Evolutionary conservation across 1,140 invertebrate genomes (phyloP).

Genomic region (Halesus radiatus): DNA sequence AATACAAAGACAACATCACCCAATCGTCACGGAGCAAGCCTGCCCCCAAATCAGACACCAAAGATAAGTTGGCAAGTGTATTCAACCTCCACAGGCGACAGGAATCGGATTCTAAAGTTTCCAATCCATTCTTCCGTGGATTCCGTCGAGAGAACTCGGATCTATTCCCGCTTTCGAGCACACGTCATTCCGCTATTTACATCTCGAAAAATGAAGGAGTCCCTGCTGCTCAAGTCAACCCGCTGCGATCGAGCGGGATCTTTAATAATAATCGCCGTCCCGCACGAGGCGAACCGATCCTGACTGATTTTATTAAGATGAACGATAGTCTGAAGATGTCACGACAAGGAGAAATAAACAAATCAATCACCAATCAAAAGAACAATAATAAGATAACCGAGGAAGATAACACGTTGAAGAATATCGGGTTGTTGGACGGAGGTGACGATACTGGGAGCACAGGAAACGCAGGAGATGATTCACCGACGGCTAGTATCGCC

Average conservation of each 20-base stretch:
- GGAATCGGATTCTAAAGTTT: conserved; percentile 77
- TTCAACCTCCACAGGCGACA: conserved; percentile 72
- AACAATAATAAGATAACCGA: conserved; percentile 58
- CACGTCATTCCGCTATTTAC: conserved; percentile 81
- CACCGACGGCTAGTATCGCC: conserved; percentile 61
- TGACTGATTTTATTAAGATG: conserved; percentile 80
- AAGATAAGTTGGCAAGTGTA: conserved; percentile 65
- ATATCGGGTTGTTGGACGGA: conserved; percentile 63
- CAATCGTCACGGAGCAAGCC: conserved; percentile 65
- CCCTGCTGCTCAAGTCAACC: conserved; percentile 64
- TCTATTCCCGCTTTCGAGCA: conserved; percentile 79
- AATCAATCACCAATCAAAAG: conserved; percentile 58
- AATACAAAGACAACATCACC: conserved; percentile 67
- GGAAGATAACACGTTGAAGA: conserved; percentile 65
- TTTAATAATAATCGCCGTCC: conserved; percentile 77
- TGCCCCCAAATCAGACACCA: conserved; percentile 63
- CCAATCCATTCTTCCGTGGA: conserved; percentile 79
- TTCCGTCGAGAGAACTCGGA: conserved; percentile 87
- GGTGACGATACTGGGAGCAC: conserved; percentile 58
- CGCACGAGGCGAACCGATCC: conserved; percentile 75
- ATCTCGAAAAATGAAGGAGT: conserved; percentile 70
- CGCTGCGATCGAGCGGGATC: conserved; percentile 74
- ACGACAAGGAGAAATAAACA: conserved; percentile 61
- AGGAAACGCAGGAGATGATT: conserved; percentile 62
- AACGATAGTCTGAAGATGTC: conserved; percentile 69